Evolutionary conservation across 2,888 invertebrate species (phyloP), one percentile per base, ranked within the genome.

Genomic region (Branchinecta sandiegonensis): DNA sequence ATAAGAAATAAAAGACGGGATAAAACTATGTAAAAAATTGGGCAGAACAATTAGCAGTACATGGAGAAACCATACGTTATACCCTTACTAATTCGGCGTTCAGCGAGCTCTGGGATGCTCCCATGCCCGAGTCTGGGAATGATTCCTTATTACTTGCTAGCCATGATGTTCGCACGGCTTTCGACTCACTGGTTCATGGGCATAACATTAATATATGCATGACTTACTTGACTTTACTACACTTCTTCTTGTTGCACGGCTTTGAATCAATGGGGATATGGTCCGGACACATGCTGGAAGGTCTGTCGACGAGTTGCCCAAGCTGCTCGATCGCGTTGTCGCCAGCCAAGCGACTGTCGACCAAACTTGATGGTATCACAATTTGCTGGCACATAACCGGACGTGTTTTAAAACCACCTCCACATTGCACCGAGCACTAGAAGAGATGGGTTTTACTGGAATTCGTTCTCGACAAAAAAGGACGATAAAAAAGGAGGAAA

Each of bases 301-400:
- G 86, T 14, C 90, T 82, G 73, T 88, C 87, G 69, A 91, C 87
- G 73, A 89, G 87, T 76, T 90, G 90, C n/a, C 93, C 93, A 76
- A 92, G 89, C 0, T 56, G 63, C 12, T 56, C 63, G 10, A 56
- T 56, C n/a, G 12, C n/a, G n/a, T 56, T 23, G n/a, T 56, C 63
- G n/a, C 23, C 63, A 9, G 63, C 63, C 9, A 56, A 10, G n/a
- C 63, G n/a, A 10, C 14, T 56, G 63, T 56, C 63, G 23, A 56
- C 23, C 10, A 56, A 23, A 56, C 63, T 56, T 56, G 63, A 56
- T 3, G 63, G 63, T 17, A 92, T 90, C 86, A 93, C 89, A 71
- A 90, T 86, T 79, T 94, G 93, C 76, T 93, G 91, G 77, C 95
- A 95, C 74, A 89, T 85, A 69, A 94, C 90, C 72, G 87, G 83